Evolutionary conservation across 2,888 invertebrate genomes (phyloP), one percentile per base, ranked within the genome.

Genomic region (Coleophora deauratella): DNA sequence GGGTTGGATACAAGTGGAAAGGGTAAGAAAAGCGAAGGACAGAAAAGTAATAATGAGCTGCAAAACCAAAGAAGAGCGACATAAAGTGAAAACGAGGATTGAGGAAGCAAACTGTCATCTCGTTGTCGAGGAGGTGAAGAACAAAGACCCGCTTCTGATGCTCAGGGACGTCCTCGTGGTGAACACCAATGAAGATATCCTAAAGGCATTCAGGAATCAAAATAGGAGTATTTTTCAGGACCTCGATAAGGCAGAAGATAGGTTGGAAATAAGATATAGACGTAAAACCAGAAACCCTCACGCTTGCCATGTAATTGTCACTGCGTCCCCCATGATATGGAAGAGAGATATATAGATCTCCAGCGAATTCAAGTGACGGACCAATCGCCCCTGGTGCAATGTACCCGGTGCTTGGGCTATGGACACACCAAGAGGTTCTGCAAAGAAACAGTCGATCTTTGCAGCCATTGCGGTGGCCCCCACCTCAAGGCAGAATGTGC

Each of bases 311-410:
- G 33, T 38, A 1, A 21, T 38, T 1, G n/a, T 38, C 2, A 9
- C 6, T 2, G 45, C 45, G 2, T 44, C 49, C 9, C 47, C 49
- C 1, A 12, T 2, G 1, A 11, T 50, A 1, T 50, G 49, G 49
- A 31, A 31, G 12, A 2, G 28, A 0, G 0, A 0, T 40, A 49
- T 36, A 41, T 57, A 3, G 54, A 50, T 9, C 37, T 54, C 0
- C 48, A 52, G n/a, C 30, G 46, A 8, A 42, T n/a, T n/a, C n/a
- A n/a, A n/a, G n/a, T n/a, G n/a, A n/a, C n/a, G n/a, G n/a, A n/a
- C n/a, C n/a, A 52, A 9, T 48, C 51, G 0, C 53, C 52, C 0
- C 40, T 52, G 0, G 41, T 53, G 0, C 51, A 51, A 21, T 51
- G 37, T 21, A n/a, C 42, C n/a, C 8, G 12, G 4, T 37, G 37